These are phyloP conservation scores for Strigamia crassipes DNA, from an alignment of 2,888 invertebrate species.

Conservation along the genomic window DNA sequence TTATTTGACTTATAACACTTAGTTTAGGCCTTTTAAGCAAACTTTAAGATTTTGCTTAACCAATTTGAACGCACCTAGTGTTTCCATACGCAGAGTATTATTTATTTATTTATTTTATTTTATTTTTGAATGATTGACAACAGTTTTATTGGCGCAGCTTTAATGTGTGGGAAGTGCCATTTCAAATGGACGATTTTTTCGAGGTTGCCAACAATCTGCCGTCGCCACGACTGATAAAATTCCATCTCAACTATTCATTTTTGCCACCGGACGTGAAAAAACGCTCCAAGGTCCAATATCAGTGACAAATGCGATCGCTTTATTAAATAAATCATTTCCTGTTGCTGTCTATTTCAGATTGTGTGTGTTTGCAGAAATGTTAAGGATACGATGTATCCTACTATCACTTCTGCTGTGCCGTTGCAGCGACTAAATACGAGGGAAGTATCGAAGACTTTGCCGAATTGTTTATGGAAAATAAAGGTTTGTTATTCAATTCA, in stretches of 20 bases:
- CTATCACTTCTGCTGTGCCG: not conserved
- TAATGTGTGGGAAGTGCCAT: not conserved
- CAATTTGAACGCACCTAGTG: too few relatives aligned
- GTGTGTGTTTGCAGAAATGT: not conserved
- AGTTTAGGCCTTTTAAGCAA: too few relatives aligned
- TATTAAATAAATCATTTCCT: too few relatives aligned
- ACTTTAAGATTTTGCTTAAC: too few relatives aligned
- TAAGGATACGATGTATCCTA: not conserved
- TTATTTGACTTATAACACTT: too few relatives aligned
- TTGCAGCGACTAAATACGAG: not conserved
- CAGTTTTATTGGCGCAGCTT: not conserved
- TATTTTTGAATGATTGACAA: too few relatives aligned
- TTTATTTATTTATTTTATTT: too few relatives aligned
- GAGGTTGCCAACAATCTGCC: not conserved
- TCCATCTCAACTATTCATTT: not conserved
- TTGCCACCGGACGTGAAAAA: not conserved
- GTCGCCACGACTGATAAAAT: not conserved
- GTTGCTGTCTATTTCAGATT: not conserved
- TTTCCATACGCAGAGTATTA: not conserved
- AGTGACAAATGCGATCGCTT: too few relatives aligned
- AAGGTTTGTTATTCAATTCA: too few relatives aligned
- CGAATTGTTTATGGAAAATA: not conserved
- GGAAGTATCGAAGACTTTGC: not conserved
- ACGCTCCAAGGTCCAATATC: not conserved
- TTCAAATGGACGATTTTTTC: not conserved